Percentiles rank a stretch among this genome's conserved stretches.
Evolutionary conservation across 2,888 invertebrate genomes (phyloP).

Genomic region (Ryuthela nishihirai): DNA sequence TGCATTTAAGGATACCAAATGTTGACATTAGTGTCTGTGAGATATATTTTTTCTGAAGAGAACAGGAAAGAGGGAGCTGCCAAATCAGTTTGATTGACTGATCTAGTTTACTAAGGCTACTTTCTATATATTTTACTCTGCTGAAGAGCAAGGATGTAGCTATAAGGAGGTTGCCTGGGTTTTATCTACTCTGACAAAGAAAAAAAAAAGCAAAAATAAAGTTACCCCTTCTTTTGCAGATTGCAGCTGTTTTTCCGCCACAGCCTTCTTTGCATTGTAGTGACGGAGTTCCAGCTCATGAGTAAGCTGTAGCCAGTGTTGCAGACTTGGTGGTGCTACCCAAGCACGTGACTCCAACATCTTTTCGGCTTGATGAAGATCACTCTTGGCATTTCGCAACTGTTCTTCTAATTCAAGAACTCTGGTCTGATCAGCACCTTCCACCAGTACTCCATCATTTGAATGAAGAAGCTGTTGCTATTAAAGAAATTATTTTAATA

Average conservation of each 20-base stretch:
- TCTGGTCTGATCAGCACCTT: slow-evolving; percentile 2
- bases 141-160: too few relatives aligned
- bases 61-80: too few relatives aligned
- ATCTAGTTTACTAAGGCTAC: too few relatives aligned
- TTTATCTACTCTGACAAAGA: too few relatives aligned
- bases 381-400: slow-evolving; percentile 38
- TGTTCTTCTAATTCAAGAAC: slow-evolving; percentile 41
- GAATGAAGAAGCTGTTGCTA: neutral
- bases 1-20: too few relatives aligned
- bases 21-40: too few relatives aligned
- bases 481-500: neutral
- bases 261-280: slow-evolving; percentile 76
- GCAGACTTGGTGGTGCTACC: slow-evolving; percentile 82
- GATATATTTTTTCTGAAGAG: too few relatives aligned
- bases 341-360: slow-evolving; percentile 85
- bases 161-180: too few relatives aligned
- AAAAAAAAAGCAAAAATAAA: too few relatives aligned
- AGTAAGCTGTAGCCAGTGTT: slow-evolving; percentile 92
- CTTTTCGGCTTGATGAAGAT: slow-evolving; percentile 76
- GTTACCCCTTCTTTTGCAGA: slow-evolving; percentile 84
- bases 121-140: too few relatives aligned
- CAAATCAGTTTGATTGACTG: too few relatives aligned
- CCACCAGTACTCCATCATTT: neutral
- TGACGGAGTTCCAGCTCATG: slow-evolving; percentile 90
- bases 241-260: slow-evolving; percentile 77